A percentile compares a stretch with the other conserved stretches of the same genome.
Evolutionary conservation across 1,140 invertebrate species (phyloP).

Genomic region (Camponotus floridanus): DNA sequence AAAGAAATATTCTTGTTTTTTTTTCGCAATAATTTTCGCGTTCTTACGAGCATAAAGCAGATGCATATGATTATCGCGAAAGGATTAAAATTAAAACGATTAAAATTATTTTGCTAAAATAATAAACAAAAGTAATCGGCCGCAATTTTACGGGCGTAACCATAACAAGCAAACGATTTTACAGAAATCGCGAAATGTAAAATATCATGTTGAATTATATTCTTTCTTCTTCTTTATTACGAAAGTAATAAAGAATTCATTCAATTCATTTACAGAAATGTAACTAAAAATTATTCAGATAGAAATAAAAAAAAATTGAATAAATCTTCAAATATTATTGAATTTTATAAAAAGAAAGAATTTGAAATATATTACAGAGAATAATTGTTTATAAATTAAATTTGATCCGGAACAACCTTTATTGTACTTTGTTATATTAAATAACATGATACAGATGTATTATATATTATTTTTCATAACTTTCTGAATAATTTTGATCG

Average conservation of each 20-base stretch:
- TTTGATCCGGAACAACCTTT: not conserved
- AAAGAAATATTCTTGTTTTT: constrained; percentile 19
- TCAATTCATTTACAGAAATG: not conserved
- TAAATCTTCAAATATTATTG: not conserved
- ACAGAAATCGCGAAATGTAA: constrained; percentile 9
- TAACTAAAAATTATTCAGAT: constrained; percentile 31
- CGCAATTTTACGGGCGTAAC: constrained; percentile 60
- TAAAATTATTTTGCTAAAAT: constrained; percentile 23
- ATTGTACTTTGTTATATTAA: not conserved
- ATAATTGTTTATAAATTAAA: not conserved
- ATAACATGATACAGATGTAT: not conserved
- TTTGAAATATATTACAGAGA: too few species aligned
- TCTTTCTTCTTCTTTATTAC: not conserved
- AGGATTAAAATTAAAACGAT: constrained; percentile 39
- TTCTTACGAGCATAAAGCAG: not conserved
- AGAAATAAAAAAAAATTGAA: constrained; percentile 18
- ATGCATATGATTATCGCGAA: not conserved
- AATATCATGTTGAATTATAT: not conserved
- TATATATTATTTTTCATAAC: not conserved
- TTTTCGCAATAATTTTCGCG: not conserved
- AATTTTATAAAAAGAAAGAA: not conserved
- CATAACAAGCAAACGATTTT: constrained; percentile 38
- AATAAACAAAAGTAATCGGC: constrained; percentile 62
- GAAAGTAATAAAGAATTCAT: too few species aligned
- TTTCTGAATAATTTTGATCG: too few species aligned